These are phyloP conservation scores for Eretmocerus hayati DNA, from an alignment of 2,888 invertebrate genomes.

Conservation along the genomic window DNA sequence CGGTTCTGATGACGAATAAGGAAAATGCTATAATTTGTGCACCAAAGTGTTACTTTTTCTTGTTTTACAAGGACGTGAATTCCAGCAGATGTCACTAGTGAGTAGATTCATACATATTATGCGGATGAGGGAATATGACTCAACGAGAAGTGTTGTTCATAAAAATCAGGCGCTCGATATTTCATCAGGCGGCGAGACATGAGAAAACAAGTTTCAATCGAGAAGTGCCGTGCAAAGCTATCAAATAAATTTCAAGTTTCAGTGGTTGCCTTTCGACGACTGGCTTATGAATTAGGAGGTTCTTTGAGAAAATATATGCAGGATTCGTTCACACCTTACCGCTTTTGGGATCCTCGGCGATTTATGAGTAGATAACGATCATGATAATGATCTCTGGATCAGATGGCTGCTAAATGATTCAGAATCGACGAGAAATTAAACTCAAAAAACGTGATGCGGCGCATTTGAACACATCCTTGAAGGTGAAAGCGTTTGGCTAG, in stretches of 20 bases:
- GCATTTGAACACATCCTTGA: not conserved
- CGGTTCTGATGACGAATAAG: too few relatives aligned
- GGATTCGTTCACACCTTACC: constrained; percentile 22
- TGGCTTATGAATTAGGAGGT: not conserved
- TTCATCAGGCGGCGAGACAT: not conserved
- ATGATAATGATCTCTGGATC: too few relatives aligned
- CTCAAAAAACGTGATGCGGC: not conserved
- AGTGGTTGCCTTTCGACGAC: constrained; percentile 3
- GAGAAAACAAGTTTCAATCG: not conserved
- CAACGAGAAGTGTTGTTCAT: constrained; percentile 8
- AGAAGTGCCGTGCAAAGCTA: not conserved
- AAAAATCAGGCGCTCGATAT: constrained; percentile 3
- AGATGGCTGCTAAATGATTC: too few relatives aligned
- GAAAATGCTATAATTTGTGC: too few relatives aligned
- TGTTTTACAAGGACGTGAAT: too few relatives aligned
- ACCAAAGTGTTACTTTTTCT: too few relatives aligned
- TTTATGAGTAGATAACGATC: constrained; percentile 19
- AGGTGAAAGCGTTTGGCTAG: not conserved
- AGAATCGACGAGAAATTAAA: too few relatives aligned
- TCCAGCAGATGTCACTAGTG: not conserved
- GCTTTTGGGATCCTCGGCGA: constrained; percentile 9
- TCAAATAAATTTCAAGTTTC: constrained; percentile 15
- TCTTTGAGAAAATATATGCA: constrained; percentile 16
- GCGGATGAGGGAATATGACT: constrained; percentile 19
- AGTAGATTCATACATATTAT: constrained; percentile 1